Evolutionary conservation across 1,140 invertebrate species (phyloP), one percentile per base, ranked within the genome.

Genomic region (Drosophila subobscura): DNA sequence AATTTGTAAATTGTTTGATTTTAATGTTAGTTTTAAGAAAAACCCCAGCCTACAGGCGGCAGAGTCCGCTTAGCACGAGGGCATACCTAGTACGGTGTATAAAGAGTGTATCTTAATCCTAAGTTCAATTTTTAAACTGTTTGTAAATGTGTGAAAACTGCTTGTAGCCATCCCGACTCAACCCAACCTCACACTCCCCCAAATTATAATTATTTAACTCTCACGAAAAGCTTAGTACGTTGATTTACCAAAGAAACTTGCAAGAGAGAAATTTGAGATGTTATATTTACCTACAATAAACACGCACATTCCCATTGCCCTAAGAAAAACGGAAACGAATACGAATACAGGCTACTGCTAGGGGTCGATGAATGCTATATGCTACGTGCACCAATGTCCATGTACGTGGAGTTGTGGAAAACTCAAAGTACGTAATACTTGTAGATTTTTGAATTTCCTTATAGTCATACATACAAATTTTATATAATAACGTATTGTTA

Each of bases 401-500:
- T 58, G 51, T 7, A 53, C 56, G 72, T 64, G 74, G 79, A 78
- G 63, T 71, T 83, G 75, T 64, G 77, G 71, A 66, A 55, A 71
- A 67, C 61, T 78, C 64, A 58, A 47, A 80, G 77, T 77, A 56
- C 46, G 51, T 79, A 72, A 68, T 61, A 66, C 65, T 56, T 77
- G 64, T 85, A 85, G 80, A 72, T 66, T 70, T 73, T 86, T 77
- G 60, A 85, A 85, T 86, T 85, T 85, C 80, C 80, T 86, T 85
- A 85, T 80, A 86, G 72, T 83, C 53, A 77, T 74, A 61, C 40
- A 77, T 80, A 73, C 49, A 72, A 86, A 86, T 85, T 85, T 85
- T 86, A 86, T 85, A 84, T 68, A 79, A 77, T 83, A 79, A 85
- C 51, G 72, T 85, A 85, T 86, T 85, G 81, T 85, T 85, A 81